A percentile compares a stretch with the other conserved stretches of the same genome.
phyloP scores from a whole-genome alignment of 2,888 invertebrate genomes.

The Stenurella melanura region DNA sequence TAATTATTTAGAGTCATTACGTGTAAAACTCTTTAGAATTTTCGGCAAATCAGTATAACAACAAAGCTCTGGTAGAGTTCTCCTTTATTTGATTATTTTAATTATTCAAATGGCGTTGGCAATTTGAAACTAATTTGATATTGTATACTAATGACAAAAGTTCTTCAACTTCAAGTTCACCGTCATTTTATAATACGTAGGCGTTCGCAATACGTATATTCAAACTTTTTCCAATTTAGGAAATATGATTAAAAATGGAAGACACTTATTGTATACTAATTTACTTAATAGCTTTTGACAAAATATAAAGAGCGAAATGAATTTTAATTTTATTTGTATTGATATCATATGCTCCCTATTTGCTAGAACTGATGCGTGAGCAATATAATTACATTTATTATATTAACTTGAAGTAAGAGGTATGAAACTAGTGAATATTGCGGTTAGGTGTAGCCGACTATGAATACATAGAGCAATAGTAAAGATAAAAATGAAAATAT shows the following conservation, averaged over 20 bases:
- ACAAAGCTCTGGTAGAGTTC: too few relatives aligned
- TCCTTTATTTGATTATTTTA: not conserved
- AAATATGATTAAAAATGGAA: not conserved
- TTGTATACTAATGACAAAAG: not conserved
- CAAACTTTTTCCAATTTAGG: not conserved
- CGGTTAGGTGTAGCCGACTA: too few relatives aligned
- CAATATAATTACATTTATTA: too few relatives aligned
- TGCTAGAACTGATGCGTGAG: too few relatives aligned
- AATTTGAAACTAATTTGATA: not conserved
- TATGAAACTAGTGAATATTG: too few relatives aligned
- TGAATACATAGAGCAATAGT: too few relatives aligned
- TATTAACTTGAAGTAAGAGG: too few relatives aligned
- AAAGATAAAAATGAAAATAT: too few relatives aligned
- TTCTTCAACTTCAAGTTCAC: not conserved
- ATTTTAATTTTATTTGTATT: not conserved
- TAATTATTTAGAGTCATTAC: too few relatives aligned
- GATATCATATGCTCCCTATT: not conserved
- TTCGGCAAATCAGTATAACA: too few relatives aligned
- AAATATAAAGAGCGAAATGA: not conserved
- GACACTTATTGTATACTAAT: not conserved
- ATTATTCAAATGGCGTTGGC: not conserved
- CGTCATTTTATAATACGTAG: not conserved
- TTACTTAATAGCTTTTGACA: not conserved
- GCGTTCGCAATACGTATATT: not conserved
- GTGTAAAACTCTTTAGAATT: too few relatives aligned